These are phyloP conservation scores for Brachyistius frenatus DNA, from an alignment of 2,113 vertebrate species.

Conservation along the genomic window DNA sequence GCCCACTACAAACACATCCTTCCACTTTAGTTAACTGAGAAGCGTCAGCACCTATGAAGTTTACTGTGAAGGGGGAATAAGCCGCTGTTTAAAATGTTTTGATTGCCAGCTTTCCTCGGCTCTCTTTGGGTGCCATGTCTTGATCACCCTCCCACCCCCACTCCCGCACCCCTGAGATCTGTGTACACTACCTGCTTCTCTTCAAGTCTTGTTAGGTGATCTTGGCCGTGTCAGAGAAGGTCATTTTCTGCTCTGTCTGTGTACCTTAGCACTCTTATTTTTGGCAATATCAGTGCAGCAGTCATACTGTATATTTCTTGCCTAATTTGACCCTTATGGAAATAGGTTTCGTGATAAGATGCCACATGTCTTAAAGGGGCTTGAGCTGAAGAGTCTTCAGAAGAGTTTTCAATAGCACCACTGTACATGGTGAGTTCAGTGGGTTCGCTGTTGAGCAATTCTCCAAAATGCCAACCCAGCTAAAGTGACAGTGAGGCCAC, in stretches of 20 bases:
- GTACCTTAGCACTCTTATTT: constrained; percentile 44
- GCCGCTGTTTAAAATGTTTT: constrained; percentile 25
- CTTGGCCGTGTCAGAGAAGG: constrained; percentile 52
- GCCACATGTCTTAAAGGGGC: constrained; percentile 40
- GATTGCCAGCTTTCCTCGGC: constrained; percentile 32
- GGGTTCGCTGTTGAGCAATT: constrained; percentile 62
- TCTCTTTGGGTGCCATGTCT: constrained; percentile 23
- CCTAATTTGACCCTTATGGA: constrained; percentile 42
- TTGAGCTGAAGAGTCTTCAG: constrained; percentile 21
- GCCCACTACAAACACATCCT: constrained; percentile 26
- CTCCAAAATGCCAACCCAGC: constrained; percentile 49
- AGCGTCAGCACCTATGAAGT: background rate
- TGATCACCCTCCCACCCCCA: constrained; percentile 3
- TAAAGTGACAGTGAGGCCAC: constrained; percentile 45
- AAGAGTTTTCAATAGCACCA: constrained; percentile 58
- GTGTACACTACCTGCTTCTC: constrained; percentile 58
- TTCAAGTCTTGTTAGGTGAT: constrained; percentile 47
- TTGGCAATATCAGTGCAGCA: constrained; percentile 45
- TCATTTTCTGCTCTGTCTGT: constrained; percentile 33
- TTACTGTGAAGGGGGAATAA: background rate
- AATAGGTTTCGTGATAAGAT: constrained; percentile 53
- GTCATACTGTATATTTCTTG: constrained; percentile 35
- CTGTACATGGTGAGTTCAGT: constrained; percentile 63
- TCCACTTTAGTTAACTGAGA: background rate
- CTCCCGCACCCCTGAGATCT: constrained; percentile 1